Conservation (phyloP, 2,797 vertebrate species). For the Decapterus maruadsi region DNA sequence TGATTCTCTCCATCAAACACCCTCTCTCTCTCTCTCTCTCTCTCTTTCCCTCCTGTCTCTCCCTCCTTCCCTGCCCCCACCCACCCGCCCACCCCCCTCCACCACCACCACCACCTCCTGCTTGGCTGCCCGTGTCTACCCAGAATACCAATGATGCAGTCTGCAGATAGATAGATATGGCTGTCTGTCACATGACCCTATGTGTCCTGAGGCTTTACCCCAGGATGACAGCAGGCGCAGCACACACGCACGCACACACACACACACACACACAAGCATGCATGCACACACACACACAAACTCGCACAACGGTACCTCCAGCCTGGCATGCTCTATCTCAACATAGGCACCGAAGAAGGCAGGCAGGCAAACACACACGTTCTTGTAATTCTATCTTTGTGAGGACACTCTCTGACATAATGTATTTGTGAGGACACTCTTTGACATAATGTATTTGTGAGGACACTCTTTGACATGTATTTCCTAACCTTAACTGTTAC, state of each 20-base stretch:
- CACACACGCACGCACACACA: conserved; percentile 5
- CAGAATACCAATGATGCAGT: conserved; percentile 86
- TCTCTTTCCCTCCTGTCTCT: background rate
- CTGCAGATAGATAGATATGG: conserved; percentile 81
- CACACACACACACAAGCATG: conserved; percentile 2
- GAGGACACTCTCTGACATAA: too few species aligned
- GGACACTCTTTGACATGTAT: too few species aligned
- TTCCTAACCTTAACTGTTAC: too few species aligned
- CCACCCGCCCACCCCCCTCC: too few species aligned
- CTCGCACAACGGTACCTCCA: conserved; percentile 51
- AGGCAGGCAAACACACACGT: conserved; percentile 36
- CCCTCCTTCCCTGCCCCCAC: conserved; percentile 14
- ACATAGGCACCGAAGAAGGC: conserved; percentile 57
- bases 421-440: too few species aligned
- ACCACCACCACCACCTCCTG: conserved; percentile 3
- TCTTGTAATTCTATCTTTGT: too few species aligned
- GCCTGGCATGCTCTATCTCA: conserved; percentile 65
- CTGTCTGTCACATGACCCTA: conserved; percentile 82
- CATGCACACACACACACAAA: conserved; percentile 22
- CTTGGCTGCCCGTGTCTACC: conserved; percentile 71
- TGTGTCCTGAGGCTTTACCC: conserved; percentile 82
- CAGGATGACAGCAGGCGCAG: conserved; percentile 75
- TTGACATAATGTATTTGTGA: too few species aligned
- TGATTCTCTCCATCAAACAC: background rate
- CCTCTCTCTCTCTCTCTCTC: background rate